Evolutionary conservation across 2,888 invertebrate species (phyloP).

Genomic region (Pammene fasciana): DNA sequence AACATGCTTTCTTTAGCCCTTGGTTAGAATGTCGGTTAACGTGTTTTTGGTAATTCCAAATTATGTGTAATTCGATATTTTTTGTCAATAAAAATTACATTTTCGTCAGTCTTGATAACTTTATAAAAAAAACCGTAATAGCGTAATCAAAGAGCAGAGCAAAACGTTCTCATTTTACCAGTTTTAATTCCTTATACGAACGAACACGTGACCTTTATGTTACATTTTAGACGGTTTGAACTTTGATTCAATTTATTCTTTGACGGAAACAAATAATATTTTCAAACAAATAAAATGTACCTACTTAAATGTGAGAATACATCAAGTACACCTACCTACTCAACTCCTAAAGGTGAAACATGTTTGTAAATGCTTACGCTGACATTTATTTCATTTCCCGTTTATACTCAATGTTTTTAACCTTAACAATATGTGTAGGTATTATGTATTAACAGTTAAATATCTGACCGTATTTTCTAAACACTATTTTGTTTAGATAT

Average conservation of each 20-base stretch:
- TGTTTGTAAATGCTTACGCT: background rate
- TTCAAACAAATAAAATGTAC: background rate
- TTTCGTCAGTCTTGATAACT: too few relatives aligned
- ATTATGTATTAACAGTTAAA: too few relatives aligned
- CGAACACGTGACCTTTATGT: slow-evolving; percentile 21
- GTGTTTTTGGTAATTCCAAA: background rate
- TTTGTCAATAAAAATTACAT: too few relatives aligned
- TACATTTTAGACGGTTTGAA: slow-evolving; percentile 25
- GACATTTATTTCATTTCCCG: background rate
- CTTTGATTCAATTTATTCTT: slow-evolving; percentile 6
- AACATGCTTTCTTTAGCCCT: slow-evolving; percentile 35
- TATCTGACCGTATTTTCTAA: too few relatives aligned
- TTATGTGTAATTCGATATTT: background rate
- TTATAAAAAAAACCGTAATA: too few relatives aligned
- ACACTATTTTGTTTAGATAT: too few relatives aligned
- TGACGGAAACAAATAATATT: background rate
- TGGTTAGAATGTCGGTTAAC: slow-evolving; percentile 17
- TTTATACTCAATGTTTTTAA: background rate
- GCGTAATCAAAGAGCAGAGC: too few relatives aligned
- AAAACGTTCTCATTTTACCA: background rate
- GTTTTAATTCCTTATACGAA: slow-evolving; percentile 22
- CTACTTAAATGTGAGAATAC: background rate
- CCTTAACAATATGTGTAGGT: background rate
- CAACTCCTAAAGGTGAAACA: background rate
- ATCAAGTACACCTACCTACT: background rate